Percentiles rank a stretch among this genome's conserved stretches.
Evolutionary conservation across 2,797 vertebrate species (phyloP).

Genomic region (Chelidonichthys spinosus): DNA sequence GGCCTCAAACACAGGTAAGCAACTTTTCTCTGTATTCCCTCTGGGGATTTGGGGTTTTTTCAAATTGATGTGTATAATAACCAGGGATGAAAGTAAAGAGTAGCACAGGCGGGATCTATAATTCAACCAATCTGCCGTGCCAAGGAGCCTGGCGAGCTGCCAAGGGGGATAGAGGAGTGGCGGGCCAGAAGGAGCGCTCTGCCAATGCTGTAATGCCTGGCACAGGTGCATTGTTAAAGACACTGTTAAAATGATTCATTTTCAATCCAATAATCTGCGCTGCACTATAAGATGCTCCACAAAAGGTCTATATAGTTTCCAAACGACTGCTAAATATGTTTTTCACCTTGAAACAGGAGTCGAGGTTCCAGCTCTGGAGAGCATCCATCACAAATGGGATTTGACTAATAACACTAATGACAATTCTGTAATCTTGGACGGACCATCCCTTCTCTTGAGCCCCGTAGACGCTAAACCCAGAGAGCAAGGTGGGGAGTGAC

Average conservation of each 20-base stretch:
- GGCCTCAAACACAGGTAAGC: constrained; percentile 70
- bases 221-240: constrained; percentile 79
- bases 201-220: constrained; percentile 76
- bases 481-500: constrained; percentile 37
- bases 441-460: constrained; percentile 31
- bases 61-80: constrained; percentile 64
- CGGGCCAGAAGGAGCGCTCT: constrained; percentile 52
- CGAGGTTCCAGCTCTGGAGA: constrained; percentile 56
- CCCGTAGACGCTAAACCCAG: constrained; percentile 10
- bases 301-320: constrained; percentile 70
- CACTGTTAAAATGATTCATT: constrained; percentile 80
- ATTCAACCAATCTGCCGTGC: constrained; percentile 64
- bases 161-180: constrained; percentile 68
- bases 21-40: constrained; percentile 60
- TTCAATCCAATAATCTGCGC: constrained; percentile 73
- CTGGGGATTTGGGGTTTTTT: constrained; percentile 50
- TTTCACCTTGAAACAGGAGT: constrained; percentile 74
- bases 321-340: constrained; percentile 74
- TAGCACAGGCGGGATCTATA: constrained; percentile 62
- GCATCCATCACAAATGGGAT: constrained; percentile 62
- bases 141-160: constrained; percentile 68
- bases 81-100: constrained; percentile 68
- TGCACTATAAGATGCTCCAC: constrained; percentile 68
- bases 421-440: constrained; percentile 46
- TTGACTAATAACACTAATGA: constrained; percentile 52